Evolutionary conservation across 2,797 vertebrate genomes (phyloP).

Genomic region (Pyrocephalus nanus): DNA sequence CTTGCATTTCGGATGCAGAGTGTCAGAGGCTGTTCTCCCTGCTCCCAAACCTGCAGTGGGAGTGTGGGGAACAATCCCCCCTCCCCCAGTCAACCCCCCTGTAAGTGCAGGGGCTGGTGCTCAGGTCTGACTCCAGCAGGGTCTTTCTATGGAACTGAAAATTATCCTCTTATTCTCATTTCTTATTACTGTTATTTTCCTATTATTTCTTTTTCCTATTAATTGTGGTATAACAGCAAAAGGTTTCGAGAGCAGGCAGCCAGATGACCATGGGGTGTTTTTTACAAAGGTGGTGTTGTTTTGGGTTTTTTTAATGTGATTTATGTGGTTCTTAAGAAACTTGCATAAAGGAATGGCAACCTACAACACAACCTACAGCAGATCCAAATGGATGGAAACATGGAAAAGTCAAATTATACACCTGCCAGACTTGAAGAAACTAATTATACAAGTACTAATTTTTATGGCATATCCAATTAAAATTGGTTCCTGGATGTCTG

Average conservation of each 20-base stretch:
- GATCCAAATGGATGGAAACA: background rate
- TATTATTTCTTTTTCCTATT: background rate
- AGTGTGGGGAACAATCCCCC: fast-evolving
- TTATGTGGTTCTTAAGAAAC: background rate
- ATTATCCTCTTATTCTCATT: background rate
- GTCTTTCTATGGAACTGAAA: background rate
- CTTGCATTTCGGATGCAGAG: background rate
- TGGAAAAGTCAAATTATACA: background rate
- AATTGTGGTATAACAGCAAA: background rate
- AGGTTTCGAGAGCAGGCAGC: background rate
- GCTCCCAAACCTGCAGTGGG: background rate
- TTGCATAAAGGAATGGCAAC: background rate
- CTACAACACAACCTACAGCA: background rate
- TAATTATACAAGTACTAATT: background rate
- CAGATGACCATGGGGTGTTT: background rate
- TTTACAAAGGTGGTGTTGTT: background rate
- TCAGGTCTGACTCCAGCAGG: background rate
- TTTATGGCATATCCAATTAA: background rate
- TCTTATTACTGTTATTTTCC: background rate
- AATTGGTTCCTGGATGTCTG: background rate
- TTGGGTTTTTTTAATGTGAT: background rate
- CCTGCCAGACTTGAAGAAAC: background rate
- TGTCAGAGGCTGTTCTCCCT: background rate
- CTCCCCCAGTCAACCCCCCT: fast-evolving
- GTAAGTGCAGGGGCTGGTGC: background rate